Base-by-base conservation (phyloP, 2,888 invertebrate genomes). In the Drosophila setosimentum region DNA sequence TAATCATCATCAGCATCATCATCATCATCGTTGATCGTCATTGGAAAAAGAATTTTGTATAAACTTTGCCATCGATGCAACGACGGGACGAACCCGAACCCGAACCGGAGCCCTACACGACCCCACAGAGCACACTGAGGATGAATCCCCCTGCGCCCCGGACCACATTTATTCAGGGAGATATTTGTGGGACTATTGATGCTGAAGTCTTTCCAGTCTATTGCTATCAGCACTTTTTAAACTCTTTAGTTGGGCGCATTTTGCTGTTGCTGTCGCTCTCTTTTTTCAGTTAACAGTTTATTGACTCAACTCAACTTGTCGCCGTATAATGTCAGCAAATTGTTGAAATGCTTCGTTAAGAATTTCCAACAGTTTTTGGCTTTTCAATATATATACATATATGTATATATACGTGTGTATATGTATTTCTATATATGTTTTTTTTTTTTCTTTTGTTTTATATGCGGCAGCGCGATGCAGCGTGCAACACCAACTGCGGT, bases 251-350 rank as follows among this genome's bases (percentile, higher is more conserved):
- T 83, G 78, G 57, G 59, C 74, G 68, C 72, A 80, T 78, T 76
- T 75, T 72, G 76, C 73, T 58, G 66, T 59, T 51, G 40, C 24
- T 51, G 37, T 40, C 27, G 29, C 49, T 29, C 11, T 13, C 8
- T 32, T 69, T 63, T 65, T 76, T 82, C 59, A 82, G 89, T 82
- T 84, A 87, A 86, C 89, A 87, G 89, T 86, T 89, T 86, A 89
- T 86, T 89, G 89, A 86, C 90, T 87, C 71, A 24, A 45, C 45
- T 85, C 83, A 89, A 87, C 88, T 86, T 86, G 85, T 80, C 83
- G 86, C 90, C 89, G 85, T 85, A 89, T 88, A 86, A 86, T 86
- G 90, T 86, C 90, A 86, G 86, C 86, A 86, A 86, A 89, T 86
- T 86, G 88, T 85, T 86, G 85, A 86, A 86, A 89, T 87, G 88